Conservation (phyloP, 2,113 vertebrate genomes). For the Lipophrys pholis region DNA sequence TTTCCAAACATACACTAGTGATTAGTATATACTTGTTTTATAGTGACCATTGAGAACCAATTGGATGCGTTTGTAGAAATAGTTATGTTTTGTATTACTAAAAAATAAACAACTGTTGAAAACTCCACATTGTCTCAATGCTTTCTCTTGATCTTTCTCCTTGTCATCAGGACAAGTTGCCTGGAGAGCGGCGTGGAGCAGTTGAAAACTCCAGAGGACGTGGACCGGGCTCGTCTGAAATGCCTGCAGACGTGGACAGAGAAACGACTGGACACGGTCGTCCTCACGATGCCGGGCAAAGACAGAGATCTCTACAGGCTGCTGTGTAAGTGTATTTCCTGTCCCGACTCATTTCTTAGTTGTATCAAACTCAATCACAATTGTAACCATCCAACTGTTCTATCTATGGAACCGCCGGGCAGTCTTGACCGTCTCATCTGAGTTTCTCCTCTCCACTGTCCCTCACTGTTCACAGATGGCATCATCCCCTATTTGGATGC, state of each 20-base stretch:
- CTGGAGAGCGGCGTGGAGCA: conserved; percentile 46
- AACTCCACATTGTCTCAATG: too few relatives aligned
- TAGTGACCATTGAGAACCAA: too few relatives aligned
- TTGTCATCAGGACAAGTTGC: conserved; percentile 27
- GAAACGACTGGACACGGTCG: conserved; percentile 69
- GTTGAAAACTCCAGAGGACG: conserved; percentile 61
- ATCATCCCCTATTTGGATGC: conserved; percentile 72
- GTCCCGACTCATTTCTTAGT: too few relatives aligned
- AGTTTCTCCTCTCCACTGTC: neutral
- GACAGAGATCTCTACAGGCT: conserved; percentile 78
- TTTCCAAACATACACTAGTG: too few relatives aligned
- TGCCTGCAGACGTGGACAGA: conserved; percentile 80
- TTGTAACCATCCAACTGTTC: conserved; percentile 5
- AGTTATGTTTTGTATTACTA: too few relatives aligned
- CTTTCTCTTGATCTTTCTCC: too few relatives aligned
- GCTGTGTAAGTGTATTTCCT: conserved; percentile 71
- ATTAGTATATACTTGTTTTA: too few relatives aligned
- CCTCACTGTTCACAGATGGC: conserved; percentile 74
- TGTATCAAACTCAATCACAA: conserved; percentile 1
- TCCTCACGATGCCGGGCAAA: conserved; percentile 64
- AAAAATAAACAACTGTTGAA: too few relatives aligned
- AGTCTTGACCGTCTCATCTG: neutral
- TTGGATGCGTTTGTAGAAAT: too few relatives aligned
- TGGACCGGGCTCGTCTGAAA: conserved; percentile 67
- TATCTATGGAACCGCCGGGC: too few relatives aligned